Evolutionary conservation across 2,797 vertebrate species (phyloP), one percentile per base, ranked within the genome.

Genomic region (Martes flavigula): DNA sequence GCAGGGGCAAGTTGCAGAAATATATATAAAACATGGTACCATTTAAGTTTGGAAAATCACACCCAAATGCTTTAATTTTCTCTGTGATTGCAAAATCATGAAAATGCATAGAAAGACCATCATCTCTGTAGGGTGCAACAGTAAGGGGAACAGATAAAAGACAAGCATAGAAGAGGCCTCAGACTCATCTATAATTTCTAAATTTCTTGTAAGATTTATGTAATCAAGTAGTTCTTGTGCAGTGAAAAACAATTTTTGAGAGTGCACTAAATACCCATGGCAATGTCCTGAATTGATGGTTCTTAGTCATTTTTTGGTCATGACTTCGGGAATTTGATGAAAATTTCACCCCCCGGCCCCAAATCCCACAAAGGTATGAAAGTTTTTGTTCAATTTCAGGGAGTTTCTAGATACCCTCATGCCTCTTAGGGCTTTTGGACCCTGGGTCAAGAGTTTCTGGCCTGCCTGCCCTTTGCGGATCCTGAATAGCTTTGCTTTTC

Each of bases 401-500:
- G 30, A 79, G 35, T 96, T 79, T 87, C n/a, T 32, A 58, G 51
- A 35, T 64, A 78, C 8, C n/a, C 18, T 3, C 7, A 92, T 77
- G 30, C 30, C 70, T 40, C n/a, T 51, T 23, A 25, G 51, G 54
- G 66, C 35, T 90, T 91, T 58, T 87, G 35, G 18, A 43, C 14
- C 66, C 73, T 35, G n/a, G 13, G 23, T 7, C 4, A 14, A 20
- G 51, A 48, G 15, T n/a, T n/a, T 79, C 56, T 72, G 60, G 35
- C 40, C 35, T 30, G 58, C 60, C 1, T 14, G 17, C 40, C 73
- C 23, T 90, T 48, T 38, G 70, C 75, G 66, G 54, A 64, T 38
- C 92, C 38, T 38, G 32, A 78, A 54, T n/a, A 40, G n/a, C 62
- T 94, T 93, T 97, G 12, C 30, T 68, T 68, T 93, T 96, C 94